Percentiles rank a stretch among this genome's conserved stretches.
Conservation (phyloP, 1,140 invertebrate genomes). For the Drosophila burlai region DNA sequence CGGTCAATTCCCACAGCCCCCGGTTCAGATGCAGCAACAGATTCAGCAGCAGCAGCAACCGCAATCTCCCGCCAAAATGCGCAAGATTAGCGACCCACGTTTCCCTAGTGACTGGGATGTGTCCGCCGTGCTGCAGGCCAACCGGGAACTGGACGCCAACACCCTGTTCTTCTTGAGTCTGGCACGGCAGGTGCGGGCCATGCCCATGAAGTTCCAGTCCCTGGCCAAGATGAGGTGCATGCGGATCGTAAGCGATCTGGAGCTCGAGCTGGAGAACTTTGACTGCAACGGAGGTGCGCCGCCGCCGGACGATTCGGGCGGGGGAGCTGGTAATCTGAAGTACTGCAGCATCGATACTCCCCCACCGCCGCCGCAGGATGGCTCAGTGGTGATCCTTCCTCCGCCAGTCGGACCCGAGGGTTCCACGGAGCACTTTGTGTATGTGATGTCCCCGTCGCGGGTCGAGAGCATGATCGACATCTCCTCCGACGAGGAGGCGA, state of each 20-base stretch:
- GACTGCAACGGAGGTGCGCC: constrained; percentile 68
- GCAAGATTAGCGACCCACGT: constrained; percentile 66
- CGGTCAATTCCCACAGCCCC: constrained; percentile 12
- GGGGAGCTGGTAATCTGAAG: constrained; percentile 55
- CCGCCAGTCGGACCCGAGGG: constrained; percentile 51
- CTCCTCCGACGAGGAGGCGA: constrained; percentile 80
- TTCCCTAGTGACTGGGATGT: constrained; percentile 72
- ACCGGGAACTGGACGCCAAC: constrained; percentile 80
- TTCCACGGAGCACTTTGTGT: constrained; percentile 80
- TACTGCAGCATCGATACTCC: constrained; percentile 76
- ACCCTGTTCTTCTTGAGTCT: constrained; percentile 81
- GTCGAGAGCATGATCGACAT: constrained; percentile 84
- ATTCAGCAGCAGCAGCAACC: constrained; percentile 22
- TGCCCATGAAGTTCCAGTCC: constrained; percentile 82
- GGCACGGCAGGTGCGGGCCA: constrained; percentile 73
- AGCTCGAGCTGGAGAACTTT: constrained; percentile 78
- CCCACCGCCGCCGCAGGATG: constrained; percentile 62
- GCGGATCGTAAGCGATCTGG: constrained; percentile 82
- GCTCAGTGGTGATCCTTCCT: constrained; percentile 32
- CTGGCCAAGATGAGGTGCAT: constrained; percentile 84
- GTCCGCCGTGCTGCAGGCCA: constrained; percentile 77
- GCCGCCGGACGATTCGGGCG: constrained; percentile 59
- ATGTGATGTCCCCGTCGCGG: constrained; percentile 82
- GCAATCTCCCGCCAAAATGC: constrained; percentile 67
- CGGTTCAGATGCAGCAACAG: constrained; percentile 20